These are phyloP conservation scores for Temnothorax longispinosus DNA, from an alignment of 1,140 invertebrate species.

Conservation along the genomic window DNA sequence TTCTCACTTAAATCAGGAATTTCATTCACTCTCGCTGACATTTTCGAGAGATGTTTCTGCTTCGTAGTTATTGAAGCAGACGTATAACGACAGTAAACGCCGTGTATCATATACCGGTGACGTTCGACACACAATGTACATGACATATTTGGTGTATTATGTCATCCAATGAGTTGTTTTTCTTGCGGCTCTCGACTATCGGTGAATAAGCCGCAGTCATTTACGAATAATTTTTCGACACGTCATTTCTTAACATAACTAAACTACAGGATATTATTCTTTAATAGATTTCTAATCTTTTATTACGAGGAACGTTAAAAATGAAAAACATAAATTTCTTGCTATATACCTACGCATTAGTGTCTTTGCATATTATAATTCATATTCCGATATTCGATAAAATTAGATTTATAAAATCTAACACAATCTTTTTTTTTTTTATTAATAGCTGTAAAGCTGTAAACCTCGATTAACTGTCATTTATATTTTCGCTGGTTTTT, in stretches of 20 bases:
- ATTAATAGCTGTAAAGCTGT: not conserved
- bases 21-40: conserved; percentile 7
- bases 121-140: conserved; percentile 23
- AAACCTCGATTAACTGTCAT: not conserved
- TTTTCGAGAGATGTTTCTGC: conserved; percentile 43
- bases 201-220: not conserved
- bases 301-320: not conserved
- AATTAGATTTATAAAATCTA: not conserved
- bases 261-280: not conserved
- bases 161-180: conserved; percentile 28
- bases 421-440: not conserved
- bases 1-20: conserved; percentile 15
- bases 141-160: conserved; percentile 46
- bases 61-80: not conserved
- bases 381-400: not conserved
- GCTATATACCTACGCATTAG: not conserved
- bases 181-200: not conserved
- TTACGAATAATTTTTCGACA: not conserved
- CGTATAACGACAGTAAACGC: not conserved
- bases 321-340: not conserved
- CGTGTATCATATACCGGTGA: conserved; percentile 5
- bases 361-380: not conserved
- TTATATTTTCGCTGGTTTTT: not conserved
- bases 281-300: not conserved
- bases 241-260: not conserved